These are phyloP conservation scores for Philopotamus ludificatus DNA, from an alignment of 1,140 invertebrate genomes.

Conservation along the genomic window DNA sequence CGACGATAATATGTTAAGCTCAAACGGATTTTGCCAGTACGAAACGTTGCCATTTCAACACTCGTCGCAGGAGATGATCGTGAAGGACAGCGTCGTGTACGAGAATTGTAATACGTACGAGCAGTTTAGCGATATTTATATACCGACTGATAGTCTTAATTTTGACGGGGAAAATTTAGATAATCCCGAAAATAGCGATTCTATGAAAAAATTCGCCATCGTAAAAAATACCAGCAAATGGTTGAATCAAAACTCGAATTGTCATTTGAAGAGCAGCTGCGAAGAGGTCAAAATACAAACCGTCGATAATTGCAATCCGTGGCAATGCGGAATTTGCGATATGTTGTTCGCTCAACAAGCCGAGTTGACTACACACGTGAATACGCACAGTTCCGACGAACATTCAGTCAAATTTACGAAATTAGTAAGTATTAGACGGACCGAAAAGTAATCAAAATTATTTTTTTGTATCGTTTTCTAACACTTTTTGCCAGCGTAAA, in stretches of 20 bases:
- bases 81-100: background rate
- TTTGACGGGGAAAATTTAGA: slow-evolving; percentile 20
- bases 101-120: slow-evolving; percentile 28
- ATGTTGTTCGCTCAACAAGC: slow-evolving; percentile 20
- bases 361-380: slow-evolving; percentile 32
- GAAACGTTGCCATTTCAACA: slow-evolving; percentile 8
- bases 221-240: slow-evolving; percentile 33
- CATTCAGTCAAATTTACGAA: slow-evolving; percentile 36
- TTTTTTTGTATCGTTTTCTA: too few species aligned
- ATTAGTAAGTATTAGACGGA: slow-evolving; percentile 30
- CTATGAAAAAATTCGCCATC: slow-evolving; percentile 24
- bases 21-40: background rate
- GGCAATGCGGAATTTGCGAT: slow-evolving; percentile 40
- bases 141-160: slow-evolving; percentile 1
- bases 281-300: slow-evolving; percentile 32
- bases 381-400: slow-evolving; percentile 28
- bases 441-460: too few species aligned
- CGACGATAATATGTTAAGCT: background rate
- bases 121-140: slow-evolving; percentile 19
- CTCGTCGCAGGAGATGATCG: background rate
- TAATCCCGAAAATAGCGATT: slow-evolving; percentile 25
- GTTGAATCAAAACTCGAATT: slow-evolving; percentile 29
- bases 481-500: too few species aligned
- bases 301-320: slow-evolving; percentile 29
- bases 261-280: slow-evolving; percentile 36